Evolutionary conservation across 1,140 invertebrate species (phyloP).

Genomic region (Drosophila bocqueti): DNA sequence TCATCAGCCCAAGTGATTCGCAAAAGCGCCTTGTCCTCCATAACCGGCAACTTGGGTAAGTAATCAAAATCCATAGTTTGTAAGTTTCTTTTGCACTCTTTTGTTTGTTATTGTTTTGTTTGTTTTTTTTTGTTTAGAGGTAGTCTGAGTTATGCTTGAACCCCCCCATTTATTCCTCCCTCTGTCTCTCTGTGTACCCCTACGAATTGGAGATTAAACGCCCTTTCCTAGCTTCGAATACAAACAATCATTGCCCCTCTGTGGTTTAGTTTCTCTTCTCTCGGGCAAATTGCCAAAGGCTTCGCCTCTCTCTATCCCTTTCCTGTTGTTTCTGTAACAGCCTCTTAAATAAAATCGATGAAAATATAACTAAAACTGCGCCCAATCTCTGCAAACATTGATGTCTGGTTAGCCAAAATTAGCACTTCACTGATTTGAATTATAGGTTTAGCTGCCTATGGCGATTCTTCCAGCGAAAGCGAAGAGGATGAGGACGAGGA

Average conservation of each 20-base stretch:
- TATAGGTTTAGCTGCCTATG: slow-evolving; percentile 84
- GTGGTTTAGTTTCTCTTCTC: slow-evolving; percentile 7
- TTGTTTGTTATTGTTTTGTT: no score
- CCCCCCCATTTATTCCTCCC: background rate
- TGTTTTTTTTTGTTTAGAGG: slow-evolving; percentile 47
- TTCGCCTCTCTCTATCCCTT: background rate
- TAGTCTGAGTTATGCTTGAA: slow-evolving; percentile 57
- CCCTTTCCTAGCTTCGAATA: slow-evolving; percentile 2
- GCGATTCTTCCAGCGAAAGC: slow-evolving; percentile 79
- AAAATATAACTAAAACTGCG: slow-evolving; percentile 32
- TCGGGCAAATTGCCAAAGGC: background rate
- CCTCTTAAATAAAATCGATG: slow-evolving; percentile 16
- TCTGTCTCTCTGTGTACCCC: background rate
- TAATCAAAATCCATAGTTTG: slow-evolving; percentile 61
- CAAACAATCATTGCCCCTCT: background rate
- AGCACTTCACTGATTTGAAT: slow-evolving; percentile 81
- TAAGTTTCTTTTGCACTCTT: slow-evolving; percentile 54
- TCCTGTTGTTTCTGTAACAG: slow-evolving; percentile 16
- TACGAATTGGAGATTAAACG: slow-evolving; percentile 15
- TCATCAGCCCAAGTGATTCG: slow-evolving; percentile 85
- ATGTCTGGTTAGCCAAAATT: slow-evolving; percentile 68
- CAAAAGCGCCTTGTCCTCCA: slow-evolving; percentile 85
- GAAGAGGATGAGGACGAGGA: slow-evolving; percentile 61
- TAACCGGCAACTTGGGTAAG: slow-evolving; percentile 85
- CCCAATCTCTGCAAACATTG: slow-evolving; percentile 35